Base-by-base conservation (phyloP, 1,140 invertebrate species). In the Macrobrachium rosenbergii region DNA sequence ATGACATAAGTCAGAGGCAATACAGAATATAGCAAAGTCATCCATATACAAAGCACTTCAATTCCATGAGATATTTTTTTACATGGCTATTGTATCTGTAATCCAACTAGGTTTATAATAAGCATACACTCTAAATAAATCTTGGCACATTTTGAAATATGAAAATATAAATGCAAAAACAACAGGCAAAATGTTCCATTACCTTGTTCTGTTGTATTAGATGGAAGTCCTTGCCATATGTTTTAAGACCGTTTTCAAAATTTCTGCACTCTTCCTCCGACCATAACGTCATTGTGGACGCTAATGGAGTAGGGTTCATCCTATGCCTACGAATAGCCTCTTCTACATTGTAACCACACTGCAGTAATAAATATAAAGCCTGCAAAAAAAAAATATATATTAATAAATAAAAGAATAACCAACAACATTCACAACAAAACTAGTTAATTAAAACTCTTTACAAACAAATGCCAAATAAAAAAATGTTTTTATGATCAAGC, bases 211-310 rank as follows among this genome's bases (percentile, higher is more conserved):
- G 96, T 90, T 98, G 96, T 91, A 99, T 99, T 87, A 96, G 93
- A 92, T 97, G 96, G 92, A 99, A 99, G 92, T 99, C 97, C 93
- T 99, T 99, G 64, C 98, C 98, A 92, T 97, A 98, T 82, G 94
- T 94, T 91, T 98, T 94, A 5, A 99, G 94, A 78, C 98, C 98
- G 91, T 96, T 96, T 93, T 99, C 98, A 93, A 99, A 99, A 93
- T 98, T 98, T 88, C 96, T 94, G 93, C 98, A 99, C 92, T 99
- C 98, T 92, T 99, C 98, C 92, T 99, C 98, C 21, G 98, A 99
- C 98, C 98, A 99, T 7, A 98, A 93, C 91, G 96, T 96, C 92
- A 96, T 95, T 0, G 95, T 94, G 88, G 95, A 95, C 63, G 94
- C 94, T 6, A 94, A 93, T 2, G 95, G 94, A 28, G 95, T 92